Evolutionary conservation across 2,888 invertebrate genomes (phyloP).

Genomic region (Gonocerus acuteangulatus): DNA sequence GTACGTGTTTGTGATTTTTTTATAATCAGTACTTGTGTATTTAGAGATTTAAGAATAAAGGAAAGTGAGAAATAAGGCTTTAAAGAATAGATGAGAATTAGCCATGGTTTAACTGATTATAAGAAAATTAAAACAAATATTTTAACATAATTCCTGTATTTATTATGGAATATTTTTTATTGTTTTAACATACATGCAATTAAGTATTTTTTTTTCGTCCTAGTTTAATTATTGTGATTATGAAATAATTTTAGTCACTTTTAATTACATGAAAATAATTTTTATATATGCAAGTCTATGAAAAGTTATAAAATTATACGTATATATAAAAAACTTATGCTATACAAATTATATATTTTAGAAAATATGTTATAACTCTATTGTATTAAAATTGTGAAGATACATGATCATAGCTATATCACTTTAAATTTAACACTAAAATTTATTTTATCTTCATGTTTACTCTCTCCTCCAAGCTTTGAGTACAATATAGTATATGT

Average conservation of each 20-base stretch:
- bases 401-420: background rate
- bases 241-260: too few relatives aligned
- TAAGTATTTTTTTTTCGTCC: too few relatives aligned
- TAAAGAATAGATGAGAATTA: slow-evolving; percentile 8
- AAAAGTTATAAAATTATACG: too few relatives aligned
- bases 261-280: too few relatives aligned
- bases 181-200: too few relatives aligned
- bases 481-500: slow-evolving; percentile 4
- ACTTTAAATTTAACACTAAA: background rate
- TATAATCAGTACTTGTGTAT: slow-evolving; percentile 7
- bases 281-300: too few relatives aligned
- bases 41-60: slow-evolving; percentile 2
- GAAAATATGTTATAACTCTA: slow-evolving; percentile 4
- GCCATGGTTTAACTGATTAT: slow-evolving; percentile 10
- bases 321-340: slow-evolving; percentile 9
- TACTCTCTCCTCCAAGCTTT: slow-evolving; percentile 11
- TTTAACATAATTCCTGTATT: too few relatives aligned
- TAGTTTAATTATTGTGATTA: too few relatives aligned
- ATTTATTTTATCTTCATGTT: slow-evolving; percentile 2
- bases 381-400: background rate
- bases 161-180: too few relatives aligned
- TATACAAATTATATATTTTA: slow-evolving; percentile 11
- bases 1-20: slow-evolving; percentile 2
- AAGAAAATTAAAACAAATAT: background rate
- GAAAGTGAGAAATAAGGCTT: slow-evolving; percentile 22